Conservation (phyloP, 30 jellyfish, hydroid and myxozoan species). For the Clytia hemisphaerica region DNA sequence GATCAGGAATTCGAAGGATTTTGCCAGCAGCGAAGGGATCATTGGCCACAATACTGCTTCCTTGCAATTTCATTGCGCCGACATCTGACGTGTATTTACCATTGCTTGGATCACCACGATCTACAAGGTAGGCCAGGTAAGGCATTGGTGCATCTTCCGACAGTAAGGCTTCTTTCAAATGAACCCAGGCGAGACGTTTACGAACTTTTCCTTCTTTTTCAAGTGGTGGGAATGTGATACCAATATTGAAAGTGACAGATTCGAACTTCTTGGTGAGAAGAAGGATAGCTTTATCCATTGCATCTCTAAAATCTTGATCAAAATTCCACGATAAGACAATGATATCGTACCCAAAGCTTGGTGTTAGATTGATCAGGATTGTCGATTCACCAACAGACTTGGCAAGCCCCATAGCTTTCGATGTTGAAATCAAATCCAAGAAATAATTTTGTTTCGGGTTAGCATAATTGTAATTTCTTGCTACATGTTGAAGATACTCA, state of each 20-base stretch:
- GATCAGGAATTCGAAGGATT: conserved; percentile 17
- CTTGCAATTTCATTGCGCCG: conserved; percentile 36
- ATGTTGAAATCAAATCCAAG: conserved; percentile 26
- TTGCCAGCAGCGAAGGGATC: conserved; percentile 34
- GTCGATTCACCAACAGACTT: conserved; percentile 32
- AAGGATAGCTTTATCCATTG: conserved; percentile 32
- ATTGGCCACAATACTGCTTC: conserved; percentile 35
- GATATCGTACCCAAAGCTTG: conserved; percentile 34
- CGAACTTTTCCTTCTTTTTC: conserved; percentile 29
- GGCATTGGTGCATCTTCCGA: conserved; percentile 26
- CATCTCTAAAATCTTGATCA: conserved; percentile 38
- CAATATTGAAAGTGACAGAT: conserved; percentile 30
- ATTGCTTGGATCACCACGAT: conserved; percentile 43
- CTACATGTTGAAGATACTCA: conserved; percentile 20
- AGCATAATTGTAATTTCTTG: conserved; percentile 13
- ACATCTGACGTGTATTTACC: conserved; percentile 35
- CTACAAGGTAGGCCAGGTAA: conserved; percentile 20
- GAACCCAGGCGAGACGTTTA: not conserved
- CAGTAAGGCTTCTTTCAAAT: conserved; percentile 3
- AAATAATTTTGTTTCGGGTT: conserved; percentile 32
- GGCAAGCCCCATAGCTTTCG: conserved; percentile 17
- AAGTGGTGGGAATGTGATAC: conserved; percentile 35
- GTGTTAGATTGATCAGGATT: conserved; percentile 19
- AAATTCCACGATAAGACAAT: conserved; percentile 31
- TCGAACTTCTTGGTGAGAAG: conserved; percentile 11